Base-by-base conservation (phyloP, 2,113 vertebrate species). In the Abramis brama region DNA sequence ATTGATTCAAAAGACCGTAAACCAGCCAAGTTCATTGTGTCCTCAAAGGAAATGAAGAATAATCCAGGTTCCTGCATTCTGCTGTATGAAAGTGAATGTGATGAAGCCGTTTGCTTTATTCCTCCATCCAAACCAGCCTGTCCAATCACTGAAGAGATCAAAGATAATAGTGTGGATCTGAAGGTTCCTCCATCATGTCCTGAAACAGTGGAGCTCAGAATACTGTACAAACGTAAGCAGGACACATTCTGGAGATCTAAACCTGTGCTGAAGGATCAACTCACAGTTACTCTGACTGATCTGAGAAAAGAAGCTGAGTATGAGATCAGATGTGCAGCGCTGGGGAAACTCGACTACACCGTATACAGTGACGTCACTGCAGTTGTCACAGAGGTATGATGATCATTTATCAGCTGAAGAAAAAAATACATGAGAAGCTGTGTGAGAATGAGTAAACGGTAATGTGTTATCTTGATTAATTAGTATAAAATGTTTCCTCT, bases 11-110 rank as follows among this genome's bases (percentile, higher is more conserved):
- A 86, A 10, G 45, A 62, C 4, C 6, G 15, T 2, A 8, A 33
- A 15, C 25, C 57, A 70, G 64, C 43, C 5, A 45, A n/a, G 10
- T 90, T 88, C 10, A 6, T 89, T 11, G 60, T 85, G 12, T 27
- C 80, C 12, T 90, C 86, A 11, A 50, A 79, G 2, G 55, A 23
- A 76, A 68, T 89, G 12, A 6, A 50, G 71, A 47, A 55, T 47
- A 68, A n/a, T 19, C 74, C 86, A 0, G 66, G 66, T 5, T 68
- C 66, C 30, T 68, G 66, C 4, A 39, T 70, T 70, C 33, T 70
- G 66, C 66, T 70, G 66, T 70, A 70, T 70, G 66, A 70, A 70
- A 10, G 3, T 70, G 66, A 10, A 39, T 21, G 66, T 70, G 66
- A 39, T 39, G 33, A 70, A 70, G 66, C 17, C 1, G 33, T 39